A percentile compares a stretch with the other conserved stretches of the same genome.
phyloP scores from a whole-genome alignment of 2,888 invertebrate genomes.

The Drosophila affinis region DNA sequence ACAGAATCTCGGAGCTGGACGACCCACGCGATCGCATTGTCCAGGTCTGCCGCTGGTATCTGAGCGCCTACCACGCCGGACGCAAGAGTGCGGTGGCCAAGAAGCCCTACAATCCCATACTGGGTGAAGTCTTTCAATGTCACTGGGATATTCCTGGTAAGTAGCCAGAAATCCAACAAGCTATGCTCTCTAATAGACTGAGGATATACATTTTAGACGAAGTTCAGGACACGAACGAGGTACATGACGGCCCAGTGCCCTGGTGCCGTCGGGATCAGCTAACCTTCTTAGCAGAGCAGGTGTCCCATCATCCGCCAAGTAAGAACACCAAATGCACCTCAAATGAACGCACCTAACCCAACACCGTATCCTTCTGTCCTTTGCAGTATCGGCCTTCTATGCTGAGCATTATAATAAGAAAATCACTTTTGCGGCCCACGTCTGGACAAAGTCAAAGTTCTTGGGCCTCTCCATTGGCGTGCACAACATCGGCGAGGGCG shows the following conservation, averaged over 20 bases:
- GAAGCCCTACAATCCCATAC: conserved; percentile 99
- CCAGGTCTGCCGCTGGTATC: conserved; percentile 97
- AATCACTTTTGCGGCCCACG: conserved; percentile 96
- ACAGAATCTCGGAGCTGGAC: conserved; percentile 94
- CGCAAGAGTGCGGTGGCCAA: conserved; percentile 98
- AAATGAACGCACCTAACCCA: not conserved
- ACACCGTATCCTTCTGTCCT: not conserved
- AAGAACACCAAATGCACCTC: conserved; percentile 65
- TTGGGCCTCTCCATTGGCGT: conserved; percentile 98
- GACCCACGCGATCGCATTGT: conserved; percentile 95
- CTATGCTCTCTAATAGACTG: not conserved
- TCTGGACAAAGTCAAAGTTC: conserved; percentile 99
- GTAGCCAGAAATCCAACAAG: not conserved
- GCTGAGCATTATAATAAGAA: conserved; percentile 96
- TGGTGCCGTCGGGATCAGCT: conserved; percentile 95
- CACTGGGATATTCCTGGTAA: conserved; percentile 90
- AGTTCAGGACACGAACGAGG: conserved; percentile 77
- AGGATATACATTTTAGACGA: conserved; percentile 46
- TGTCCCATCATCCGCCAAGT: conserved; percentile 99
- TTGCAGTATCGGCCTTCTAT: conserved; percentile 97
- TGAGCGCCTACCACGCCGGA: conserved; percentile 99
- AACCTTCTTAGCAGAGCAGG: conserved; percentile 98
- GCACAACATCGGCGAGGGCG: conserved; percentile 97
- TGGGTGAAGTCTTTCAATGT: conserved; percentile 97
- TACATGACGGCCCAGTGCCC: conserved; percentile 93